A percentile compares a stretch with the other conserved stretches of the same genome.
These are phyloP conservation scores for Chydorus sphaericus DNA, from an alignment of 2,888 invertebrate genomes.

Conservation along the genomic window DNA sequence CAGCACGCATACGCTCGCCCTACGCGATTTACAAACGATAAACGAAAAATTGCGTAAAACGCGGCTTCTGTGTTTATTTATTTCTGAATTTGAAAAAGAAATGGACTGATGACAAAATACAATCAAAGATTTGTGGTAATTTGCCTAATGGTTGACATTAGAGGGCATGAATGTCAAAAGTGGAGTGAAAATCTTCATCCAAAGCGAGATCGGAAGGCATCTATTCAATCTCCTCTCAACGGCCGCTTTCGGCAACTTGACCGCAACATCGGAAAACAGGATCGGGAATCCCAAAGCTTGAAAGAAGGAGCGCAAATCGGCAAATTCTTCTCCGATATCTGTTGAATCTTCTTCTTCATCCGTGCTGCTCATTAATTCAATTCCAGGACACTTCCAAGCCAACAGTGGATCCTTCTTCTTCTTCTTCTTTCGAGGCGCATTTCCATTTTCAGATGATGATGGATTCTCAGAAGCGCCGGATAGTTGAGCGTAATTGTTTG, in stretches of 20 bases:
- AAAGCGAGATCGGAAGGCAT: background rate
- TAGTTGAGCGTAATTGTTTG: background rate
- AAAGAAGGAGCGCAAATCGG: too few relatives aligned
- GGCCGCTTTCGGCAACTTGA: background rate
- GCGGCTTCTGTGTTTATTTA: too few relatives aligned
- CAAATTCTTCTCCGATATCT: too few relatives aligned
- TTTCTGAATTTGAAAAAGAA: too few relatives aligned
- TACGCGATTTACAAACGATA: too few relatives aligned
- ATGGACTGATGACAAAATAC: too few relatives aligned
- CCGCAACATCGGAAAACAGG: background rate
- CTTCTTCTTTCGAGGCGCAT: background rate
- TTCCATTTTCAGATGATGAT: too few relatives aligned
- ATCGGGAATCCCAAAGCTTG: background rate
- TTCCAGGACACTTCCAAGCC: background rate
- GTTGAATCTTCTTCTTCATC: background rate
- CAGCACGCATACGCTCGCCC: too few relatives aligned
- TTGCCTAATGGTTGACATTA: too few relatives aligned
- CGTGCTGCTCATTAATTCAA: background rate
- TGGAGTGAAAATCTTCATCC: background rate
- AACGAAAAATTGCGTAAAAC: too few relatives aligned
- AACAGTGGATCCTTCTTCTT: background rate
- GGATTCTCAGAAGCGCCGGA: background rate
- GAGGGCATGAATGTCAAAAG: background rate
- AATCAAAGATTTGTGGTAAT: too few relatives aligned
- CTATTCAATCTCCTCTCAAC: background rate